These are phyloP conservation scores for Pinctada fucata DNA, from an alignment of 2,888 invertebrate species.

Conservation along the genomic window DNA sequence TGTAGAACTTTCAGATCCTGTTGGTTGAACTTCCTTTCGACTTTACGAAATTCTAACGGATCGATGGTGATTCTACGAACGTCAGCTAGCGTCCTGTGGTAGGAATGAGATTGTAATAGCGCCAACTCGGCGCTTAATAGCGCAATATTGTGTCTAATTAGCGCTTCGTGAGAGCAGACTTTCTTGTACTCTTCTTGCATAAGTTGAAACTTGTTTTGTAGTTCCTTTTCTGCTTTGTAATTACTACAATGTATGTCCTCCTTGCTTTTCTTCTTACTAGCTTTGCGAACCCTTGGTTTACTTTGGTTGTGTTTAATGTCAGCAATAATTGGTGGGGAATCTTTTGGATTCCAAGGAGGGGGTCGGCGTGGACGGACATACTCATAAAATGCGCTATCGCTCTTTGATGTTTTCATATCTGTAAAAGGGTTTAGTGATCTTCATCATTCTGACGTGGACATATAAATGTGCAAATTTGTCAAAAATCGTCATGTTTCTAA, in stretches of 20 bases:
- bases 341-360: not conserved
- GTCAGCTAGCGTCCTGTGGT: slow-evolving; percentile 44
- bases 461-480: too few species aligned
- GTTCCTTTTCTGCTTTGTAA: not conserved
- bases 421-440: too few species aligned
- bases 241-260: not conserved
- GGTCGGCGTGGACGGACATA: not conserved
- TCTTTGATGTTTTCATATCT: not conserved
- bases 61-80: slow-evolving; percentile 50
- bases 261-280: not conserved
- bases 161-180: slow-evolving; percentile 48
- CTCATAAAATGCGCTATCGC: slow-evolving; percentile 6
- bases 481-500: too few species aligned
- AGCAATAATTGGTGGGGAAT: not conserved
- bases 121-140: slow-evolving; percentile 51
- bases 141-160: slow-evolving; percentile 50
- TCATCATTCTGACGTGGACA: too few species aligned
- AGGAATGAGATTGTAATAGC: slow-evolving; percentile 51
- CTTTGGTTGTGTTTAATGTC: not conserved
- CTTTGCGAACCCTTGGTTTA: not conserved
- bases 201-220: slow-evolving; percentile 1
- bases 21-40: not conserved
- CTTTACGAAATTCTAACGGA: slow-evolving; percentile 31
- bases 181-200: slow-evolving; percentile 52
- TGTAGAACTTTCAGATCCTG: not conserved